A percentile compares a stretch with the other conserved stretches of the same genome.
Evolutionary conservation across 2,888 invertebrate species (phyloP).

Genomic region (Oasisia sp.): DNA sequence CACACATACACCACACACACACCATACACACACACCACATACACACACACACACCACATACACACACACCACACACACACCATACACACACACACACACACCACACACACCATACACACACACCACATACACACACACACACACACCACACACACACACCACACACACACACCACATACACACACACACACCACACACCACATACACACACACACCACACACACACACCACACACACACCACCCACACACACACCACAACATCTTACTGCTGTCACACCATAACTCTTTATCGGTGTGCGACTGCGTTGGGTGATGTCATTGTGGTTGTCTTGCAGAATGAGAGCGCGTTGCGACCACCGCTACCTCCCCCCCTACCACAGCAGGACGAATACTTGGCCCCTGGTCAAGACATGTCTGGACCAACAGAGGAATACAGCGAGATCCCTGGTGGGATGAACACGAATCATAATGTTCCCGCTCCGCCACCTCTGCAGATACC

Average conservation of each 20-base stretch:
- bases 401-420: background rate
- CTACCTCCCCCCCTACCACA: background rate
- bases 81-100: no score
- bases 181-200: no score
- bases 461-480: background rate
- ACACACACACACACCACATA: no score
- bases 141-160: no score
- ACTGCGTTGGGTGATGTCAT: background rate
- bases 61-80: no score
- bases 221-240: no score
- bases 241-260: background rate
- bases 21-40: no score
- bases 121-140: no score
- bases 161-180: no score
- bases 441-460: background rate
- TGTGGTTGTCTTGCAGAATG: background rate
- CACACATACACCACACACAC: no score
- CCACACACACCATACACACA: no score
- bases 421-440: background rate
- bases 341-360: background rate
- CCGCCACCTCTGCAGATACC: background rate
- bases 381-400: background rate
- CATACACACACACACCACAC: no score
- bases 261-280: background rate
- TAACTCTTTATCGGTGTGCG: background rate